These are phyloP conservation scores for Cetoscarus ocellatus DNA, from an alignment of 2,797 vertebrate genomes.

Conservation along the genomic window DNA sequence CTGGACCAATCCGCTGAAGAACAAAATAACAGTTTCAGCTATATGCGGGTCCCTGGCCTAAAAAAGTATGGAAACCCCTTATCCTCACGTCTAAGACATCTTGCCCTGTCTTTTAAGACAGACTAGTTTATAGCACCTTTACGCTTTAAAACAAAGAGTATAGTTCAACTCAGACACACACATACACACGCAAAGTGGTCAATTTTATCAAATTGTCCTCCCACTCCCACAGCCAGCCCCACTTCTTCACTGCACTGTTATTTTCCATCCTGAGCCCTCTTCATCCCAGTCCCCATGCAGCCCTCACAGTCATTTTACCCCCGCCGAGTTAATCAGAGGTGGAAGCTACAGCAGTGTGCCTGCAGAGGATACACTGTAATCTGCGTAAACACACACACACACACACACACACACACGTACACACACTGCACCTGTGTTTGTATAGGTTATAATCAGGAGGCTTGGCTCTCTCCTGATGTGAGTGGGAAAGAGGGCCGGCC, in stretches of 20 bases:
- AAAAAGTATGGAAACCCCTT: too few relatives aligned
- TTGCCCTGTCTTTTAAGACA: conserved; percentile 2
- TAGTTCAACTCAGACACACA: conserved; percentile 18
- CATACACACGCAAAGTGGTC: conserved; percentile 29
- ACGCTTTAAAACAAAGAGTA: conserved; percentile 20
- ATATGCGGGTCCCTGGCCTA: too few relatives aligned
- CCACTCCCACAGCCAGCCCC: conserved; percentile 41
- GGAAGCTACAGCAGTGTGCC: conserved; percentile 50
- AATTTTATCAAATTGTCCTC: conserved; percentile 58
- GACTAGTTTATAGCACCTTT: conserved; percentile 5
- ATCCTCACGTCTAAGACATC: too few relatives aligned
- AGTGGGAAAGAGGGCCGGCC: conserved; percentile 11
- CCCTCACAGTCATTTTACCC: conserved; percentile 59
- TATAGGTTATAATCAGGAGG: conserved; percentile 46
- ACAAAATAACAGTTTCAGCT: too few relatives aligned
- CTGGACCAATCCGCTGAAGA: too few relatives aligned
- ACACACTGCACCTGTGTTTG: conserved; percentile 24
- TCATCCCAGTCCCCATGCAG: conserved; percentile 51
- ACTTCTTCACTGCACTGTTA: conserved; percentile 56
- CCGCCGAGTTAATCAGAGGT: conserved; percentile 74
- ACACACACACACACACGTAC: neutral
- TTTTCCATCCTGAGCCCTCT: conserved; percentile 61
- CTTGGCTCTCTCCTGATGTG: conserved; percentile 22
- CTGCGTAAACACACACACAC: conserved; percentile 57
- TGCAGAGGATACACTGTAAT: conserved; percentile 57